Base-by-base conservation (phyloP, 2,888 invertebrate species). In the Aphodius sticticus region DNA sequence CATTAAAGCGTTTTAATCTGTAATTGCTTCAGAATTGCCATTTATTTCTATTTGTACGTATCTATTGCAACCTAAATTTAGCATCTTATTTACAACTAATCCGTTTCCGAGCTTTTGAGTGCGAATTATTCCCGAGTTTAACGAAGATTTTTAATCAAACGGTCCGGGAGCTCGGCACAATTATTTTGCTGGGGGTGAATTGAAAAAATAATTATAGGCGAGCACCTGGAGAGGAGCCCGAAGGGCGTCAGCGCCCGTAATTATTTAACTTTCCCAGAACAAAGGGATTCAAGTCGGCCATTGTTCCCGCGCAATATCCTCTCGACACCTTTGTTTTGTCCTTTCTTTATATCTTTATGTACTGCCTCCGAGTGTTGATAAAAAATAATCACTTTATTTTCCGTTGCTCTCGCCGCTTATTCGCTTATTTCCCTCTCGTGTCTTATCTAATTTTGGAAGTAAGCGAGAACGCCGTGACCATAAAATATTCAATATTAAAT, bases 61-160 rank as follows among this genome's bases (percentile, higher is more conserved):
- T 53, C 53, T 9, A 12, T 53, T 53, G 53, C 53, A 9, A 53
- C 1, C 53, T 53, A 12, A 53, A 12, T 53, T 53, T 53, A 12
- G 53, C 53, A 53, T 53, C 53, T 53, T 5, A 12, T 53, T 53
- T 53, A 53, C 9, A 53, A 7, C 53, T 1, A 53, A 53, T 53
- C 53, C 53, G 2, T 53, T 53, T 53, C 53, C 53, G 6, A 53
- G 53, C 53, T 53, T 53, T 12, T 53, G 53, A 53, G 53, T 7
- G 12, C 53, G 53, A 53, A 53, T 53, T 53, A 53, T 53, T 53
- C 53, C 12, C 53, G 53, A 53, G 53, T 53, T 53, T 53, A 53
- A 53, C 53, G 53, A 53, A 53, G 53, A 53, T 53, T 53, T 53
- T 53, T 53, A 53, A 53, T 53, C 53, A 53, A 53, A 53, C 53